Percentiles rank a stretch among this genome's conserved stretches.
These are phyloP conservation scores for Drosophila demipolita DNA, from an alignment of 2,888 invertebrate genomes.

Conservation along the genomic window DNA sequence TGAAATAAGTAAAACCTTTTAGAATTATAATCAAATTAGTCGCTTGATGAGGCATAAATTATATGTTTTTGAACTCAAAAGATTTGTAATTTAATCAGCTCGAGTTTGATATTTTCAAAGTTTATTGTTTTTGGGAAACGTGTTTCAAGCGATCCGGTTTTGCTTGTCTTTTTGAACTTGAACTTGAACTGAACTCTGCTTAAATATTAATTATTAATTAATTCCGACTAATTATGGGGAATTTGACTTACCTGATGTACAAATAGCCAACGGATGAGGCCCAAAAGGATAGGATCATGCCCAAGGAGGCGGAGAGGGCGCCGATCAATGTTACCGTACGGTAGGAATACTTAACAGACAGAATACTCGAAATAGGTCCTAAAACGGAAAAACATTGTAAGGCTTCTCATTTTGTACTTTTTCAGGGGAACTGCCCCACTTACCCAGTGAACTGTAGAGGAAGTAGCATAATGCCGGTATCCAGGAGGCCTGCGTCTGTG, in stretches of 20 bases:
- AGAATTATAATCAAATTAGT: not conserved
- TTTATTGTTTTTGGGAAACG: not conserved
- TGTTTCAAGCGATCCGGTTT: constrained; percentile 1
- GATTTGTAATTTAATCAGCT: not conserved
- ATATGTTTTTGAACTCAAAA: not conserved
- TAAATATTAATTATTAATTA: not conserved
- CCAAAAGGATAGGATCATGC: constrained; percentile 93
- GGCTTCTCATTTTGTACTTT: not conserved
- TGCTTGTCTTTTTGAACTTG: not conserved
- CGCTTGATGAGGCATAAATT: not conserved
- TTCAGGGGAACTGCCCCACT: constrained; percentile 60
- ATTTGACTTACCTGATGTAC: constrained; percentile 89
- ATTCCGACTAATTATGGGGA: not conserved
- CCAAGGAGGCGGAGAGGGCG: constrained; percentile 92
- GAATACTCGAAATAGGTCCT: constrained; percentile 94
- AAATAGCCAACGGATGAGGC: constrained; percentile 92
- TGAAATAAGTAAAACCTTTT: not conserved
- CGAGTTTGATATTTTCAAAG: not conserved
- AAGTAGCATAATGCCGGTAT: constrained; percentile 95
- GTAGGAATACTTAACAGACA: constrained; percentile 94
- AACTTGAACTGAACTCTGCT: not conserved
- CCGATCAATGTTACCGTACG: constrained; percentile 93
- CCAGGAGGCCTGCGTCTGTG: constrained; percentile 91
- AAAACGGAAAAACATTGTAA: not conserved
- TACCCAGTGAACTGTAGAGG: constrained; percentile 94